Evolutionary conservation across 2,113 vertebrate species (phyloP), one percentile per base, ranked within the genome.

Genomic region (Strix uralensis): DNA sequence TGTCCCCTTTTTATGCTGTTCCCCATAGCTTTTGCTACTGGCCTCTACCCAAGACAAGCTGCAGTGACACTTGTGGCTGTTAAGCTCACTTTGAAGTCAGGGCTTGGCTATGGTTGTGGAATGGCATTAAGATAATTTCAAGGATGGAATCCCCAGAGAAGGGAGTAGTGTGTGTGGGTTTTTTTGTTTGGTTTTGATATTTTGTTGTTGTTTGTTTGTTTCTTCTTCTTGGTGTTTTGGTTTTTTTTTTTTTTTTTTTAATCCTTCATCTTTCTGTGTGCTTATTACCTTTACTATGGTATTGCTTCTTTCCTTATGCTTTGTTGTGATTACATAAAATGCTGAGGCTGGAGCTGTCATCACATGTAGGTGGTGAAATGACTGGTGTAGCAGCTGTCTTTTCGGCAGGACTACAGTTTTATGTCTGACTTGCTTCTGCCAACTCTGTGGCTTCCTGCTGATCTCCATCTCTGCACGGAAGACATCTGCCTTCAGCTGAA

Each of bases 331-430:
- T 87, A 59, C 46, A 71, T 85, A 78, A 88, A 88, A 73, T 73
- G 67, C 94, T 88, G 85, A 73, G 71, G 29, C 67, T 88, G 63
- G 61, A 88, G 59, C 72, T 92, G 82, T 95, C 63, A 54, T 94
- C 79, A 71, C 65, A 36, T 52, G 75, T 78, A 77, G 85, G 75
- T 95, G 82, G 52, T 83, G 92, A 95, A 86, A 88, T 84, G 88
- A 74, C 51, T 90, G 67, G 42, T 83, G 62, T 59, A 94, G 86
- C 96, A 97, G 82, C 92, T 97, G 95, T 96, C 84, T 92, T 87
- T 94, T 80, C 40, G 0, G 87, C 70, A 87, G 93, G 90, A 65
- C 75, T 73, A 9, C 29, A 46, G 49, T 92, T 96, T 82, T 86
- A 85, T 0, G 0, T 92, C 66, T 88, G 61, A 49, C 74, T 96